Base-by-base conservation (phyloP, 2,888 invertebrate genomes). In the Temnothorax ravouxi region DNA sequence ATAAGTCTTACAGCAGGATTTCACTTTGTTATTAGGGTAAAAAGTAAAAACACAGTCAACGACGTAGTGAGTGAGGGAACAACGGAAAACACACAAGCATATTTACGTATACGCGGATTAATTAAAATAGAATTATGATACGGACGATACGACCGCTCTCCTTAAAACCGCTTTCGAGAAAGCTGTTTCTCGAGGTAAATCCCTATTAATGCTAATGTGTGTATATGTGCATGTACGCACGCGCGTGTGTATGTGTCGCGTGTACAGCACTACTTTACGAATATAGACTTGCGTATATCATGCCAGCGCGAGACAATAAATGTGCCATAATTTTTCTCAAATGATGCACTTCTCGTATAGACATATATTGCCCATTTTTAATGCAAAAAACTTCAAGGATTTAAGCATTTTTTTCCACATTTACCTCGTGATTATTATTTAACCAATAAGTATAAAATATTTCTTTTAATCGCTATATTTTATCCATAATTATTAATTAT, bases 61-160 rank as follows among this genome's bases (percentile, higher is more conserved):
- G 67, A 67, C 9, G 41, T 67, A n/a, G 34, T 15, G 56, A 38
- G 11, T 21, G 6, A 8, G 52, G 52, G 29, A 77, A 67, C 52
- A 77, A 18, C 44, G 56, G 52, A 52, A 76, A 67, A 41, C 15
- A 67, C 38, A 21, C 56, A 38, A 56, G 34, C 25, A 59, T 66
- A 66, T 79, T 79, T 71, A 79, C 15, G 18, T 44, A 38, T 44
- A 38, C 21, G 34, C n/a, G 47, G 79, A 80, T 80, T 79, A 79
- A 79, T 79, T 80, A 80, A 80, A 80, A 80, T 72, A 38, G 72
- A 80, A 56, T 80, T 79, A 80, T 72, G 79, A 72, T 71, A 56
- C 6, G 41, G 15, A 15, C 21, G 56, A 56, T 25, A 44, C 54
- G 44, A 56, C 18, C 18, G 56, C 21, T 71, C 47, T 59, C 18